Evolutionary conservation across 2,888 invertebrate species (phyloP), one percentile per base, ranked within the genome.

Genomic region (Sphaeridia pumilis): DNA sequence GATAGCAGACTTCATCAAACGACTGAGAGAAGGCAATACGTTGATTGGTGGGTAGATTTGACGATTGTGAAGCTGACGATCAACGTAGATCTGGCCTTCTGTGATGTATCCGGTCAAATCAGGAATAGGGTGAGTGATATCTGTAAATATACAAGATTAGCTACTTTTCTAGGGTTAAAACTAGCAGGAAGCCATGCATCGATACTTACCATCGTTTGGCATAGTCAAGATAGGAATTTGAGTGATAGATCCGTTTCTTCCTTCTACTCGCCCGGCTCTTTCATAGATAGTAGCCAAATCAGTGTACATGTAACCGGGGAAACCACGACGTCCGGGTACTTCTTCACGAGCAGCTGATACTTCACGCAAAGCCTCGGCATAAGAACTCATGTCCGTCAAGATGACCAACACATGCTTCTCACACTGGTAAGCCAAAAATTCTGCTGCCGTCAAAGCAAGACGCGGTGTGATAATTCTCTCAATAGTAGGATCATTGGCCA

Each of bases 221-320:
- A 98, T 98, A 74, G 97, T 98, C 59, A 98, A 77, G 74, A 99
- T 99, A 65, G 98, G 98, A 74, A 98, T 98, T 76, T 98, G 98
- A 1, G 98, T 98, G 73, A 98, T 99, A 63, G 98, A 97, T 22
- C 97, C 97, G 72, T 93, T 94, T 67, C 98, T 81, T 50, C 98
- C 98, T 72, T 98, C 97, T 24, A 98, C 97, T 71, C 98, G 87
- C 35, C 98, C 98, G 65, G 98, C 98, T 66, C 97, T 82, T 75
- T 99, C 98, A 75, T 98, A 98, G 73, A 98, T 98, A 20, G 97
- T 98, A 58, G 98, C 98, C 80, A 99, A 84, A 84, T 99, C 97
- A 54, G 98, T 98, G 93, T 98, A 98, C 98, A 98, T 98, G 84
- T 99, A 98, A 82, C 98, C 84, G 28, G 87, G 87, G 78, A 98